Conservation (phyloP, 2,113 vertebrate genomes). For the Trochalopteron elliotii region DNA sequence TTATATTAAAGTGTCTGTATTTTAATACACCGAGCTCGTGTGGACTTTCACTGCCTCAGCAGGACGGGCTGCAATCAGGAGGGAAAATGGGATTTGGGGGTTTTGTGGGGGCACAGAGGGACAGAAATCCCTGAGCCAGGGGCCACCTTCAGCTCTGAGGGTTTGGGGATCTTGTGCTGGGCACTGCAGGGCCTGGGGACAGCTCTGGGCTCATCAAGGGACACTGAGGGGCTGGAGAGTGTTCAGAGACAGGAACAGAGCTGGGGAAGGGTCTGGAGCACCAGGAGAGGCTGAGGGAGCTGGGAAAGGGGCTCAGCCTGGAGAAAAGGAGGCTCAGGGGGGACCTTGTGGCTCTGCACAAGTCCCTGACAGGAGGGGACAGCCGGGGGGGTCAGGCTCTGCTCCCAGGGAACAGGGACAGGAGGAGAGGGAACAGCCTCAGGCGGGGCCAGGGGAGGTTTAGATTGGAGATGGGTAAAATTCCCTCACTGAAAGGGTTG, state of each 20-base stretch:
- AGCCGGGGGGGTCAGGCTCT: accelerated
- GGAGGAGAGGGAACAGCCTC: not conserved
- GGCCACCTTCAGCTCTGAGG: not conserved
- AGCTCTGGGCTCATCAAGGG: not conserved
- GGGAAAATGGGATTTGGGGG: not conserved
- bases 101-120: not conserved
- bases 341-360: not conserved
- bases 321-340: not conserved
- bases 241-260: accelerated
- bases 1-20: constrained; percentile 69
- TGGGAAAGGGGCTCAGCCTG: not conserved
- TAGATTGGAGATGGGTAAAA: accelerated
- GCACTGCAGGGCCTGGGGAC: not conserved
- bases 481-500: not conserved
- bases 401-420: not conserved
- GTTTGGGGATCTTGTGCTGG: not conserved
- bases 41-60: constrained; percentile 20
- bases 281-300: not conserved
- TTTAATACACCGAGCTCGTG: constrained; percentile 46
- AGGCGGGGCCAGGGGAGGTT: accelerated
- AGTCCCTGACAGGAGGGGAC: not conserved
- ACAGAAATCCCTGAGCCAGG: not conserved
- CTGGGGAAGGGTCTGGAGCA: not conserved
- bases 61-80: not conserved
- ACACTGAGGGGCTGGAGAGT: accelerated